Base-by-base conservation (phyloP, 2,888 invertebrate species). In the Rosalia funebris region DNA sequence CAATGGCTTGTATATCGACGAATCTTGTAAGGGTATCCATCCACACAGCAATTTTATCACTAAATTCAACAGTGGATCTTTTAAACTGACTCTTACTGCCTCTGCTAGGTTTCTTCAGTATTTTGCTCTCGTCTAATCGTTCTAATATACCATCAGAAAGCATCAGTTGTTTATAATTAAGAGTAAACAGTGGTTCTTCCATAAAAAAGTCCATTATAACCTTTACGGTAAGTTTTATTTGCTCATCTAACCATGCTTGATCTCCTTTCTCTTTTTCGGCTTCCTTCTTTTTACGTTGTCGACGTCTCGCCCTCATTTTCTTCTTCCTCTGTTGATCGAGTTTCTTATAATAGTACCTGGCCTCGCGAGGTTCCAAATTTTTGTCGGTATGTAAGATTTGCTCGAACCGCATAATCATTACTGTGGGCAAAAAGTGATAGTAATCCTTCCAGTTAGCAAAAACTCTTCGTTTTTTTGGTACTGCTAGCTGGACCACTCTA, bases 21-120 rank as follows among this genome's bases (percentile, higher is more conserved):
- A 74, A 75, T 55, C 70, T 70, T 4, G 72, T 73, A 17, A 77
- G 57, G 0, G 73, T 70, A 54, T 79, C 79, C 47, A 79, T 69
- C 78, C 79, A 79, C 3, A 77, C 68, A 0, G 78, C 72, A 9
- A 77, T 14, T 65, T 79, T 78, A 58, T 79, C 77, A 12, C 70
- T 63, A 11, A 74, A 71, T 54, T 72, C 71, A 9, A 71, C 57
- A 2, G 70, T 47, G 2, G 69, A 61, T 60, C 60, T 69, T 39
- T 70, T 68, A 57, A 61, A 71, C 17, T 68, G 64, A 42, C 65
- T 69, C 36, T 69, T 74, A 11, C 71, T 74, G 17, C 70, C 71
- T 12, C 74, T 62, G 19, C 66, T 68, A 1, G 71, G 73, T 56
- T 70, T 67, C 54, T 67, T 55, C 59, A 61, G 15, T 36, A 64